Percentiles rank a stretch among this genome's conserved stretches.
These are phyloP conservation scores for Drosophila sucinea DNA, from an alignment of 1,140 invertebrate species.

Conservation along the genomic window DNA sequence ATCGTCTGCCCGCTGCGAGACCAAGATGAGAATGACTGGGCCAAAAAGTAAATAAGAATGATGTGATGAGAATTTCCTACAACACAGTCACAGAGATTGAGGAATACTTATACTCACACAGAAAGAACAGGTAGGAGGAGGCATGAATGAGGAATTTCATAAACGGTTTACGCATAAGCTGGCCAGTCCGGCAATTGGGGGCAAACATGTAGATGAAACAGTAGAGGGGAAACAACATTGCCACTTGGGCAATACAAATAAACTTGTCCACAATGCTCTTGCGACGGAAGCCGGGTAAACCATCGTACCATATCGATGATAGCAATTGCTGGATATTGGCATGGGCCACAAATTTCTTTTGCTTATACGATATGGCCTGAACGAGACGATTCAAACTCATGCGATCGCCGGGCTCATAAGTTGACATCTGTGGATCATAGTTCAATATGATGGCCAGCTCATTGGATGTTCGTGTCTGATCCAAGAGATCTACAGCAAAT, in stretches of 20 bases:
- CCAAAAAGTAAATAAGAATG: constrained; percentile 55
- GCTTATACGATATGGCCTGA: constrained; percentile 95
- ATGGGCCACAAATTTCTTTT: constrained; percentile 98
- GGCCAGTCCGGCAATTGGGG: constrained; percentile 89
- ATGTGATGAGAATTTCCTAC: constrained; percentile 76
- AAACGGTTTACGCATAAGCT: constrained; percentile 93
- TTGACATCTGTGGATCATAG: constrained; percentile 89
- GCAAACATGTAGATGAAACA: constrained; percentile 92
- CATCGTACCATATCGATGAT: constrained; percentile 96
- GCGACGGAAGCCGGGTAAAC: constrained; percentile 92
- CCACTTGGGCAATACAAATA: constrained; percentile 89
- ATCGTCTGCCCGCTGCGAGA: constrained; percentile 92
- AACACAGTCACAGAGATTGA: constrained; percentile 94
- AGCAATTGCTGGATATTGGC: constrained; percentile 96
- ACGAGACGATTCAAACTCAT: constrained; percentile 92
- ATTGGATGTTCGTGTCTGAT: constrained; percentile 94
- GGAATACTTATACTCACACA: constrained; percentile 90
- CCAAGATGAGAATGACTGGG: constrained; percentile 92
- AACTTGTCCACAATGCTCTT: constrained; percentile 88
- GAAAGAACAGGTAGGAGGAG: constrained; percentile 95
- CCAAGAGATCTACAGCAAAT: constrained; percentile 94
- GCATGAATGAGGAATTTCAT: constrained; percentile 97
- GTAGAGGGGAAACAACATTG: constrained; percentile 93
- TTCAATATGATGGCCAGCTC: constrained; percentile 97
- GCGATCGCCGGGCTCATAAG: constrained; percentile 88